Conservation (phyloP, 2,113 vertebrate species). For the Fregetta grallaria region DNA sequence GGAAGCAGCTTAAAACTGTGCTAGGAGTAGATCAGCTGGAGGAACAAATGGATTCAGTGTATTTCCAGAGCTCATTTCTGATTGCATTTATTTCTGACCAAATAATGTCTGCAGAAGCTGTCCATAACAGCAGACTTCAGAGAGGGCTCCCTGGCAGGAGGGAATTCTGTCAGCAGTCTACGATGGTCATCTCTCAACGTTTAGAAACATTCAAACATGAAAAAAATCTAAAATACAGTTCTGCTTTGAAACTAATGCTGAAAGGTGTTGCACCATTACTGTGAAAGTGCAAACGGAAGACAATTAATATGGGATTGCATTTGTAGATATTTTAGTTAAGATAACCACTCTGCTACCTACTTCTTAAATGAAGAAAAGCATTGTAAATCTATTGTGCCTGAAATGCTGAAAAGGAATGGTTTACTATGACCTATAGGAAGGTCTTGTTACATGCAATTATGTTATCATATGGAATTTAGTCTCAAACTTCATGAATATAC, state of each 20-base stretch:
- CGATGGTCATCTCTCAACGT: neutral
- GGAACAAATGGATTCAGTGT: neutral
- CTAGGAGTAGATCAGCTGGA: neutral
- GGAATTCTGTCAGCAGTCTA: neutral
- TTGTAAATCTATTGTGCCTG: neutral
- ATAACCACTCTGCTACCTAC: neutral
- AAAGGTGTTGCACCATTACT: neutral
- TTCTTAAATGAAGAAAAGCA: neutral
- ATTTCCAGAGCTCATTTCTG: neutral
- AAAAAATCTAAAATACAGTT: neutral
- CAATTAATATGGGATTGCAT: neutral
- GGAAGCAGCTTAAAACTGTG: neutral
- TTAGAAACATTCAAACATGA: neutral
- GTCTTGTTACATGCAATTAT: neutral
- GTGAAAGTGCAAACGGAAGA: neutral
- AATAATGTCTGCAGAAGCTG: neutral
- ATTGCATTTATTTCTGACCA: neutral
- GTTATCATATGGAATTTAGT: neutral
- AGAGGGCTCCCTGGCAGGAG: neutral
- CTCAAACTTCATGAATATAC: neutral
- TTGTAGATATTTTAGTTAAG: neutral
- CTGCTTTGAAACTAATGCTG: neutral
- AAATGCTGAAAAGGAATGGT: neutral
- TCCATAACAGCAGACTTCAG: neutral
- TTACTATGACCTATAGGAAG: neutral